Conservation (phyloP, 2,113 vertebrate genomes). For the Cyanoliseus patagonus region DNA sequence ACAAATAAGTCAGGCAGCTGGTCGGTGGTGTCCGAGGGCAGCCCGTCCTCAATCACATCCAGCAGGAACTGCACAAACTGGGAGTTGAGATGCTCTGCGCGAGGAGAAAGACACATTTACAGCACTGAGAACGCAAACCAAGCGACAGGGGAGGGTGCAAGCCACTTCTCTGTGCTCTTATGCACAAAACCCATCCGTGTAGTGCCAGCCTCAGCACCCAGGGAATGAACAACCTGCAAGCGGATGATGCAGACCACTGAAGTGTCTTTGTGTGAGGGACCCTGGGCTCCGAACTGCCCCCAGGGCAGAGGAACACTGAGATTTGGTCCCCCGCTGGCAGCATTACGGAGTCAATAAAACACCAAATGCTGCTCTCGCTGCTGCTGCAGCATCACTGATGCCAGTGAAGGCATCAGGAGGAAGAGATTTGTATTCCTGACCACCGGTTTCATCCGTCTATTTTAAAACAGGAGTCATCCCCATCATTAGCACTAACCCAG, state of each 20-base stretch:
- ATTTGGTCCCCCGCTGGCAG: neutral
- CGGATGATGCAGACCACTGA: neutral
- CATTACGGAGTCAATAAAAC: neutral
- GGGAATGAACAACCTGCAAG: neutral
- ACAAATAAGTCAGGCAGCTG: slow-evolving; percentile 94
- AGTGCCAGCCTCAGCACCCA: neutral
- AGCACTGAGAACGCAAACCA: neutral
- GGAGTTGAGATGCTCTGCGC: slow-evolving; percentile 90
- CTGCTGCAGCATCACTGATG: neutral
- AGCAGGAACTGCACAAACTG: slow-evolving; percentile 91
- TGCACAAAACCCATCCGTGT: neutral
- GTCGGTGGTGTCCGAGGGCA: slow-evolving; percentile 89
- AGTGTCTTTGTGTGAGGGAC: neutral
- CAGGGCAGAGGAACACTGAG: neutral
- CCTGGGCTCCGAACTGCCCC: neutral
- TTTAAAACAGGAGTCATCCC: neutral
- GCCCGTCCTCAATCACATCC: slow-evolving; percentile 91
- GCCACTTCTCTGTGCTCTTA: neutral
- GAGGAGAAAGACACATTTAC: slow-evolving; percentile 31
- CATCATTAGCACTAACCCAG: slow-evolving; percentile 9
- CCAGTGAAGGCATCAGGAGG: neutral
- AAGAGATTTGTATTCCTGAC: neutral
- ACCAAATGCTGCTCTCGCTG: neutral
- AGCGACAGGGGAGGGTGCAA: neutral
- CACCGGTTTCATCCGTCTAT: neutral